Base-by-base conservation (phyloP, 1,140 invertebrate genomes). In the Drosophila trapezifrons region DNA sequence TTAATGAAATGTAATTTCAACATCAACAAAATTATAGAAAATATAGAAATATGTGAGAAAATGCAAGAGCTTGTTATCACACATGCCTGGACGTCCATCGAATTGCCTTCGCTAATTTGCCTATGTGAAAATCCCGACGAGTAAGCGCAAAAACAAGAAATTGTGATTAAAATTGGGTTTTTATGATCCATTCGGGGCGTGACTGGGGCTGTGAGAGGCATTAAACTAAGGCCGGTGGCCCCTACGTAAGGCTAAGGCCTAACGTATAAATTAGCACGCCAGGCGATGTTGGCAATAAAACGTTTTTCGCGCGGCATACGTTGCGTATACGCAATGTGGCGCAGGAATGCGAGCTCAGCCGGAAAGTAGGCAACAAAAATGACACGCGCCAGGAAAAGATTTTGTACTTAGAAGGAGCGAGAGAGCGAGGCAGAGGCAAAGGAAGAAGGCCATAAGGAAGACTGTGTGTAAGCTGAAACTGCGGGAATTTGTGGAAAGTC, bases 161-260 rank as follows among this genome's bases (percentile, higher is more conserved):
- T 71, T 79, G 79, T 86, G 83, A 86, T 86, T 86, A 87, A 87
- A 87, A 86, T 76, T 83, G 83, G 70, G 71, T 77, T 86, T 86
- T 86, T 86, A 86, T 83, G 83, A 86, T 62, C 47, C 75, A 76
- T 73, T 82, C 35, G 43, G 51, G 75, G 72, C 82, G 83, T 86
- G 83, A 85, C 80, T 66, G 54, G 66, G 47, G 72, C 72, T 47
- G 52, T 32, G 54, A 29, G 52, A n/a, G 74, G 57, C 32, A 77
- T 77, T 70, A 77, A 77, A 87, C 57, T 78, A 67, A 69, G 62
- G 62, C 52, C 40, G 18, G 49, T 17, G 18, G 47, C 40, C 46
- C 40, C 45, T 8, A 8, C 35, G 12, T 20, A 35, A 56, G 45
- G 35, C 18, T 8, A 51, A 59, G 42, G 35, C 18, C 59, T 43